phyloP scores from a whole-genome alignment of 1,140 invertebrate species.

The Eupristina koningsbergeri region DNA sequence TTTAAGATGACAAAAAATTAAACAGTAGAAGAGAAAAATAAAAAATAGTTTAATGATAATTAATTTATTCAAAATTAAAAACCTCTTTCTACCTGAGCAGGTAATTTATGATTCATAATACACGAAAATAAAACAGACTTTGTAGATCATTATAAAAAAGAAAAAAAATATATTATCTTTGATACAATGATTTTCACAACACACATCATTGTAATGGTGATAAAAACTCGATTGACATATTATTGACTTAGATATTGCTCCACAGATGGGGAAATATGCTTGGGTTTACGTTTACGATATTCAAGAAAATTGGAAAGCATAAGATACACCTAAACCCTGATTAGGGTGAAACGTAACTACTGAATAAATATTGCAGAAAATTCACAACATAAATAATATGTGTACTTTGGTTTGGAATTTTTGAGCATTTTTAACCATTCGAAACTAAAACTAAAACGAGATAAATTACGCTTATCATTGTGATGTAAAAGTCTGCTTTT shows the following conservation, averaged over 20 bases:
- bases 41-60: neutral
- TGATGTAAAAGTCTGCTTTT: slow-evolving; percentile 32
- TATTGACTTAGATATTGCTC: slow-evolving; percentile 2
- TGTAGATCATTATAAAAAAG: neutral
- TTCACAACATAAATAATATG: slow-evolving; percentile 20
- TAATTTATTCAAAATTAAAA: neutral
- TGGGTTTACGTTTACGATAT: neutral
- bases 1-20: neutral
- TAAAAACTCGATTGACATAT: slow-evolving; percentile 25
- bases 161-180: slow-evolving; percentile 29
- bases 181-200: slow-evolving; percentile 38
- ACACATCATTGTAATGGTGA: slow-evolving; percentile 39
- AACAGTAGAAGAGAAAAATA: neutral
- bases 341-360: slow-evolving; percentile 17
- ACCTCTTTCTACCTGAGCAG: neutral
- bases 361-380: neutral
- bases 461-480: slow-evolving; percentile 42
- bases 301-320: neutral
- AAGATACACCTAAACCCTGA: slow-evolving; percentile 26
- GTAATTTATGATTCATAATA: slow-evolving; percentile 1
- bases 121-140: neutral
- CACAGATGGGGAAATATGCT: slow-evolving; percentile 19
- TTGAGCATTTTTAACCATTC: neutral
- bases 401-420: neutral
- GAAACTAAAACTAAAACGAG: neutral